Conservation (phyloP, 2,113 vertebrate species). For the Cavia porcellus region DNA sequence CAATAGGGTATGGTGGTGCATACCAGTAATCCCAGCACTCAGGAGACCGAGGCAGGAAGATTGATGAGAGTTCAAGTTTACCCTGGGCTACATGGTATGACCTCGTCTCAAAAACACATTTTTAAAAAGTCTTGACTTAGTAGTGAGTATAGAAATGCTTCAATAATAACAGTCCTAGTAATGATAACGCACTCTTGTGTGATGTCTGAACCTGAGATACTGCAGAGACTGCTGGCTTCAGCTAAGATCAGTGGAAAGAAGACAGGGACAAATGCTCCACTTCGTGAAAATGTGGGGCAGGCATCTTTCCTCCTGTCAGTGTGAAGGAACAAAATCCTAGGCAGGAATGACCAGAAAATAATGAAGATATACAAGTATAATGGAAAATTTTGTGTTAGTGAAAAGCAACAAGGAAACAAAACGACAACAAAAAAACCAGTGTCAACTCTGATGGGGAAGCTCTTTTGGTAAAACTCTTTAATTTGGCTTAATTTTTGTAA, state of each 20-base stretch:
- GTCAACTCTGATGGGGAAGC: background rate
- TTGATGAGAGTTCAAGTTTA: background rate
- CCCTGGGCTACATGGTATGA: background rate
- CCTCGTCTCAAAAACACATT: background rate
- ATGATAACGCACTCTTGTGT: background rate
- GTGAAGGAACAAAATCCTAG: slow-evolving; percentile 9
- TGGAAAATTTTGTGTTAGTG: background rate
- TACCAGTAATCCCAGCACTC: background rate
- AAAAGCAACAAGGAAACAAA: background rate
- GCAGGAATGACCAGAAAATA: slow-evolving; percentile 1
- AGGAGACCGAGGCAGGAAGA: background rate
- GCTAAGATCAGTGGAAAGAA: background rate
- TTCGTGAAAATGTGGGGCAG: background rate
- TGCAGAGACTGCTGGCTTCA: background rate
- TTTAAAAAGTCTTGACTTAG: background rate
- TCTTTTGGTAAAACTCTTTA: background rate
- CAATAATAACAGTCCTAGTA: background rate
- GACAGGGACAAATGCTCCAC: background rate
- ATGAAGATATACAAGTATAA: background rate
- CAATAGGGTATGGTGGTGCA: background rate
- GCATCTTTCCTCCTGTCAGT: background rate
- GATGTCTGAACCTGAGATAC: background rate
- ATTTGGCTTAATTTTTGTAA: slow-evolving; percentile 34
- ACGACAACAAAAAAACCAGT: background rate
- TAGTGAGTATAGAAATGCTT: background rate